Conservation (phyloP, 2,797 vertebrate genomes). For the Threskiornis aethiopicus region DNA sequence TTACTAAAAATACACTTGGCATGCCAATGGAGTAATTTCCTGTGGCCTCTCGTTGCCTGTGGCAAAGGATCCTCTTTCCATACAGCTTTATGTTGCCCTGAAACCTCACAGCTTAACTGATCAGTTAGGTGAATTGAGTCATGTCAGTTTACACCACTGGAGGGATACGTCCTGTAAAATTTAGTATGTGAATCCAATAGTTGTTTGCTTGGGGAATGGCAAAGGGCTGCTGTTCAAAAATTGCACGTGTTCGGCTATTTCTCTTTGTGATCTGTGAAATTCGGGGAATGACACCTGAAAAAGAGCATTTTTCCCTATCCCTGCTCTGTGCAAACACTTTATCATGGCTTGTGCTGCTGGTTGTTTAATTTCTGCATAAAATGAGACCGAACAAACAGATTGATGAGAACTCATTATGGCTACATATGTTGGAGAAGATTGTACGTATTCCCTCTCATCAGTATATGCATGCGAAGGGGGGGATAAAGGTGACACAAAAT, state of each 20-base stretch:
- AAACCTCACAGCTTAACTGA: neutral
- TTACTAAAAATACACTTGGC: neutral
- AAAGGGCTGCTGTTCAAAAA: neutral
- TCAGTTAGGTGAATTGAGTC: neutral
- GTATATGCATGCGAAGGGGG: neutral
- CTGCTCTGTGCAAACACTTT: neutral
- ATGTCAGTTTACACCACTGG: neutral
- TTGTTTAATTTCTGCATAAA: neutral
- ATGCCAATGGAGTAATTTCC: neutral
- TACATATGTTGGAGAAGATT: neutral
- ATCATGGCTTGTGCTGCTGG: neutral
- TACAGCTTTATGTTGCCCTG: neutral
- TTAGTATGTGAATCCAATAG: neutral
- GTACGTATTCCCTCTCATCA: neutral
- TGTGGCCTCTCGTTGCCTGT: neutral
- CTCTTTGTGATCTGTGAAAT: neutral
- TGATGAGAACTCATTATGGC: neutral
- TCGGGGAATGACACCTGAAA: neutral
- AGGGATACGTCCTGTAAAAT: neutral
- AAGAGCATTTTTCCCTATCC: neutral
- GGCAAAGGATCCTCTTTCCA: conserved; percentile 1
- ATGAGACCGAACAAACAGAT: neutral
- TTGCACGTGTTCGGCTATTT: accelerated
- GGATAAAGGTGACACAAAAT: neutral
- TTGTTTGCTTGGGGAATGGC: neutral